Base-by-base conservation (phyloP, 2,888 invertebrate species). In the Neocrepidodera transversa region DNA sequence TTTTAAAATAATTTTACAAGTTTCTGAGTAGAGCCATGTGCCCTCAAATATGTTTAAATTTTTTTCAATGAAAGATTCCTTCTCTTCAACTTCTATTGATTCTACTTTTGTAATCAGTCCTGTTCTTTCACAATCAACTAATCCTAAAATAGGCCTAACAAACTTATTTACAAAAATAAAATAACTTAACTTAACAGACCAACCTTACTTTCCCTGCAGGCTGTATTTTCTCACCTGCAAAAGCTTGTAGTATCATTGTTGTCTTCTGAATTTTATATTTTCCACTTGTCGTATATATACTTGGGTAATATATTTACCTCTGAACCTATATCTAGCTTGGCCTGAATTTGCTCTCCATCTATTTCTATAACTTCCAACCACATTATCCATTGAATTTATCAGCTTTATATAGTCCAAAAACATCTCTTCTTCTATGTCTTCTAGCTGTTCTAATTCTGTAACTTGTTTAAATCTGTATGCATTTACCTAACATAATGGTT, bases 211-310 rank as follows among this genome's bases (percentile, higher is more conserved):
- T 28, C 8, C 28, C 28, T 10, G 10, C 5, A 10, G 5, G 28
- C 3, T 10, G 28, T 8, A 28, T 28, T 28, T 10, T 28, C 6
- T 28, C 28, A 28, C 28, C 10, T 28, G 2, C 28, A 28, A 28
- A 28, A 28, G 28, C 28, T 28, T 28, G 28, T 28, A 28, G 28
- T 8, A 28, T 10, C 28, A 28, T 28, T 28, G 28, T 7, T 28
- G 28, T 28, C 28, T 28, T 28, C 28, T 28, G 28, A 8, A 28
- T 28, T 8, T 10, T 28, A 8, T 10, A 8, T 28, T 10, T 28
- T 28, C 10, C 8, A 28, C 10, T 4, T 4, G 28, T 28, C 8
- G 8, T 28, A 28, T 13, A 70, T 38, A 64, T 69, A 10, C 10
- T 2, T 17, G 10, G 42, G 20, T 3, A 42, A 42, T 4, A 42